Base-by-base conservation (phyloP, 2,888 invertebrate genomes). In the Clivina fossor region DNA sequence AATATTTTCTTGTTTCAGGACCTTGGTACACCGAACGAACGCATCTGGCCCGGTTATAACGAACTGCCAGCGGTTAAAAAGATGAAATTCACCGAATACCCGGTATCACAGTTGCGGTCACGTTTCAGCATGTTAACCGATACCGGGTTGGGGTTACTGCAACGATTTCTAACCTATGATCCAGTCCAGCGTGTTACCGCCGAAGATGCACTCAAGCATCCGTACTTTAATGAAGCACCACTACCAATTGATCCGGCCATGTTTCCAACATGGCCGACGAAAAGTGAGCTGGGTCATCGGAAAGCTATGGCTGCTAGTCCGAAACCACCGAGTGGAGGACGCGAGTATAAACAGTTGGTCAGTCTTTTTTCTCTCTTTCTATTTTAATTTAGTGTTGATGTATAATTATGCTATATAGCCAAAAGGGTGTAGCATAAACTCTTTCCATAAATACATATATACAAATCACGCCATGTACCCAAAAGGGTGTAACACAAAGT, bases 241-340 rank as follows among this genome's bases (percentile, higher is more conserved):
- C 77, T 89, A 53, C 93, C 98, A 16, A 93, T 97, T 60, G 92
- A 94, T 71, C 96, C 97, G 2, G 90, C 93, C 44, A 93, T 97
- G 93, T 99, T 99, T 72, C 98, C 99, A 7, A 99, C 98, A 9
- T 99, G 97, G 97, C 98, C 98, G 8, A 98, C 99, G 18, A 98
- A 97, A 76, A 96, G 95, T 57, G 99, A 99, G 73, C 82, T 93
- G 65, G 90, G 89, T 49, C 84, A 86, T 35, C 83, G 89, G 66
- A 85, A 85, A 63, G 85, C 85, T 51, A 67, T 80, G 47, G 84
- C 83, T 37, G 87, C 88, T 60, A 91, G 92, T 49, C 96, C 95
- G 1, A 94, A 94, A 66, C 93, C 96, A 30, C 96, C 96, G 0
- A 93, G 93, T 19, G 96, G 96, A 11, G 96, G 96, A 43, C 88